Percentiles rank a stretch among this genome's conserved stretches.
These are phyloP conservation scores for Andricus quercusramuli DNA, from an alignment of 2,888 invertebrate genomes.

Conservation along the genomic window DNA sequence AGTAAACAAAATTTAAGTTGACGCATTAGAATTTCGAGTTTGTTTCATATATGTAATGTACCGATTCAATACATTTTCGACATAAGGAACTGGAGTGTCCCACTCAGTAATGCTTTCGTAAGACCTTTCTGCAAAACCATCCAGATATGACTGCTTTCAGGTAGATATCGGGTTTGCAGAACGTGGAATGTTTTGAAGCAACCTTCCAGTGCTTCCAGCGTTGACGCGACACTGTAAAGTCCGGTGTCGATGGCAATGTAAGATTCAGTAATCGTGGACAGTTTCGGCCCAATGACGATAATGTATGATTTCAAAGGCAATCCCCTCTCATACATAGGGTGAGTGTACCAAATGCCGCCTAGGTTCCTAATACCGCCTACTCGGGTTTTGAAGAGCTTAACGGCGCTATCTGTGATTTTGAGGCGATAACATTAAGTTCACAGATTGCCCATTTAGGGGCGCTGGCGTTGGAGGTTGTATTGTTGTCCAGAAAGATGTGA, in stretches of 20 bases:
- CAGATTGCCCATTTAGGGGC: too few relatives aligned
- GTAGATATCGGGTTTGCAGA: background rate
- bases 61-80: background rate
- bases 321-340: too few relatives aligned
- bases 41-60: background rate
- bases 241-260: background rate
- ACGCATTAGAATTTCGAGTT: too few relatives aligned
- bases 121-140: background rate
- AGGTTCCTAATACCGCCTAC: too few relatives aligned
- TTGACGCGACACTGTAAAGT: background rate
- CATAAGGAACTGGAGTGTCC: background rate
- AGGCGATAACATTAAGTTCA: too few relatives aligned
- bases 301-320: background rate
- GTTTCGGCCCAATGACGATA: background rate
- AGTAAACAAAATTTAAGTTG: too few relatives aligned
- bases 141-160: slow-evolving; percentile 40
- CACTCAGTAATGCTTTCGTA: background rate
- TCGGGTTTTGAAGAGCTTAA: too few relatives aligned
- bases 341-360: too few relatives aligned
- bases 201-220: background rate
- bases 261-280: background rate
- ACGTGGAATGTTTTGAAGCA: background rate
- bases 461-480: too few relatives aligned
- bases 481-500: too few relatives aligned
- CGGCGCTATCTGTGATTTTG: too few relatives aligned